Conservation (phyloP, 1,140 invertebrate species). For the Drosophila nikananu region DNA sequence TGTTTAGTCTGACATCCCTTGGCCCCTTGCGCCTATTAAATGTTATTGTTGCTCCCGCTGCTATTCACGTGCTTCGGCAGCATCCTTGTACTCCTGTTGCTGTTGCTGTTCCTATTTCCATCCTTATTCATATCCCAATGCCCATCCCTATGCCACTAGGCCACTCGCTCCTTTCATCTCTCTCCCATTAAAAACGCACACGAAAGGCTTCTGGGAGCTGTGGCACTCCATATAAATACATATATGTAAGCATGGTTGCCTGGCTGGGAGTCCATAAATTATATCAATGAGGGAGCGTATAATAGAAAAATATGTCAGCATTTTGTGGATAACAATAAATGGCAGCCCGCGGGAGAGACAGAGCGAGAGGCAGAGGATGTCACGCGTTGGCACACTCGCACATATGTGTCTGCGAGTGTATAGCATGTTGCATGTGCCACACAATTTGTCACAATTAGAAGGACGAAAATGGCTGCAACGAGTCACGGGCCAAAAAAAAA, state of each 20-base stretch:
- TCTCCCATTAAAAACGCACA: conserved; percentile 50
- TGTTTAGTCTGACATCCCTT: conserved; percentile 39
- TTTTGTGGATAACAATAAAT: conserved; percentile 68
- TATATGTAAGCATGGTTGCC: conserved; percentile 28
- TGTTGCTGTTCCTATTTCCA: conserved; percentile 16
- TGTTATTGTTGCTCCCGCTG: conserved; percentile 45
- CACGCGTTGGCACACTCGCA: conserved; percentile 44
- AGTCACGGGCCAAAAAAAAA: conserved; percentile 47
- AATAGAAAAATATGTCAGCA: conserved; percentile 70
- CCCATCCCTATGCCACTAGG: not conserved
- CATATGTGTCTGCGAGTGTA: not conserved
- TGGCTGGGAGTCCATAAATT: conserved; percentile 45
- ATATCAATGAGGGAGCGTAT: conserved; percentile 44
- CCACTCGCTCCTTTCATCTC: conserved; percentile 21
- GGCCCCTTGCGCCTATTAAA: conserved; percentile 28
- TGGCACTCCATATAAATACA: conserved; percentile 1
- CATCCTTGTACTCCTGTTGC: conserved; percentile 15
- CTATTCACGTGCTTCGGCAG: conserved; percentile 33
- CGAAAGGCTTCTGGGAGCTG: conserved; percentile 54
- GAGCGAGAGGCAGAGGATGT: not conserved
- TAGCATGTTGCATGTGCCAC: conserved; percentile 52
- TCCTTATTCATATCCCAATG: conserved; percentile 5
- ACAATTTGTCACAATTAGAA: conserved; percentile 74
- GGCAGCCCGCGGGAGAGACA: conserved; percentile 36
- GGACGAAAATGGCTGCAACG: conserved; percentile 48